Conservation (phyloP, 2,888 invertebrate species). For the Polylopha cassiicola region DNA sequence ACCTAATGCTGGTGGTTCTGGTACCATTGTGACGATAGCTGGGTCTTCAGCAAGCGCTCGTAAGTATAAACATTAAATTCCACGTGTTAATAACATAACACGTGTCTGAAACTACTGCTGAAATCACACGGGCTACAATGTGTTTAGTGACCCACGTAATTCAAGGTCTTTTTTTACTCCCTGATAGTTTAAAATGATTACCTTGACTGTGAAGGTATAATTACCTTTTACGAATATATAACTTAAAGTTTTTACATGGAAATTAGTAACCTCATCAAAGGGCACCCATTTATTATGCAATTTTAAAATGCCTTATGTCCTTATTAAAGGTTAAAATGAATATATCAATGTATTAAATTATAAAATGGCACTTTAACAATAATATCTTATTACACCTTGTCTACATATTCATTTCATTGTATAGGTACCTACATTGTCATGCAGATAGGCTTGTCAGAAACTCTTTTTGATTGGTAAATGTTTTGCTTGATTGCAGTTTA, state of each 20-base stretch:
- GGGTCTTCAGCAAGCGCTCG: slow-evolving; percentile 58
- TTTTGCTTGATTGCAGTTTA: too few relatives aligned
- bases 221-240: too few relatives aligned
- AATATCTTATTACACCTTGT: too few relatives aligned
- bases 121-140: slow-evolving; percentile 33
- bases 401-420: too few relatives aligned
- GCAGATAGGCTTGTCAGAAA: too few relatives aligned
- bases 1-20: slow-evolving; percentile 57
- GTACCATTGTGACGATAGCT: slow-evolving; percentile 52
- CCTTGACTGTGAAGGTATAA: too few relatives aligned
- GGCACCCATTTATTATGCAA: slow-evolving; percentile 14
- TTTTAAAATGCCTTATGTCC: background rate
- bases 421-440: too few relatives aligned
- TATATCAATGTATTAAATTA: too few relatives aligned
- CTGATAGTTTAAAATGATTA: slow-evolving; percentile 13
- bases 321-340: slow-evolving; percentile 10
- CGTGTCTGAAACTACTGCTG: slow-evolving; percentile 37
- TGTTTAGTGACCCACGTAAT: slow-evolving; percentile 39
- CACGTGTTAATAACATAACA: slow-evolving; percentile 25
- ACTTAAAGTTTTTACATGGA: too few relatives aligned
- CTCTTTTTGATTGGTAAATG: too few relatives aligned
- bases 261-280: too few relatives aligned
- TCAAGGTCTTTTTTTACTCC: slow-evolving; percentile 35
- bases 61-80: slow-evolving; percentile 41
- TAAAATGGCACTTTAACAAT: too few relatives aligned